Evolutionary conservation across 2,888 invertebrate genomes (phyloP), one percentile per base, ranked within the genome.

Genomic region (Parapristionchus giblindavisi): DNA sequence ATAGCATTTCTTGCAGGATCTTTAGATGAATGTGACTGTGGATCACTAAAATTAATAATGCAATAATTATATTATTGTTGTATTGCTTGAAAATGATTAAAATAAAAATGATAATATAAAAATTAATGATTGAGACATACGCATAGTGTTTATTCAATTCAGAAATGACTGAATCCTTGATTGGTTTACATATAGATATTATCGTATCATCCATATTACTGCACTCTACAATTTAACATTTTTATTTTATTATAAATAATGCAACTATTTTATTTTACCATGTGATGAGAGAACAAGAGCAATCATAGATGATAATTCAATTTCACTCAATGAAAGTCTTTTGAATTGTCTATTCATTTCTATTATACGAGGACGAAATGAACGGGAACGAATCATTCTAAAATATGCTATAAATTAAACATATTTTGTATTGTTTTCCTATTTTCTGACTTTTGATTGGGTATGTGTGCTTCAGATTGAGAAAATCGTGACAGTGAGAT

Each of bases 91-190:
- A 21, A 8, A 11, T 54, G 24, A 1, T 54, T 2, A 24, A 21
- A 21, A 14, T n/a, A 1, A 8, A 1, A 1, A 1, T n/a, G 17
- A 27, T 60, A 14, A 60, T n/a, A 60, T 29, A 3, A 32, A 60
- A 17, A 21, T 27, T 21, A 60, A n/a, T 21, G 36, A 34, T 24
- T 3, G 17, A 17, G 32, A 3, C 65, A 32, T 32, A 66, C 65
- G 27, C 48, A 32, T 66, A 66, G 65, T 66, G 65, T 51, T 48
- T 66, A 36, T 34, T 66, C 65, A 66, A 51, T 11, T 66, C 48
- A 4, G 14, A 43, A 24, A 48, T 48, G 43, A 66, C 32, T n/a
- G 43, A 29, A 29, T 66, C 65, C 0, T 27, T 40, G 38, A 66
- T 66, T 51, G 65, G 65, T 21, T n/a, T 27, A 36, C 65, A 66